These are phyloP conservation scores for Diaperis boleti DNA, from an alignment of 2,888 invertebrate species.

Conservation along the genomic window DNA sequence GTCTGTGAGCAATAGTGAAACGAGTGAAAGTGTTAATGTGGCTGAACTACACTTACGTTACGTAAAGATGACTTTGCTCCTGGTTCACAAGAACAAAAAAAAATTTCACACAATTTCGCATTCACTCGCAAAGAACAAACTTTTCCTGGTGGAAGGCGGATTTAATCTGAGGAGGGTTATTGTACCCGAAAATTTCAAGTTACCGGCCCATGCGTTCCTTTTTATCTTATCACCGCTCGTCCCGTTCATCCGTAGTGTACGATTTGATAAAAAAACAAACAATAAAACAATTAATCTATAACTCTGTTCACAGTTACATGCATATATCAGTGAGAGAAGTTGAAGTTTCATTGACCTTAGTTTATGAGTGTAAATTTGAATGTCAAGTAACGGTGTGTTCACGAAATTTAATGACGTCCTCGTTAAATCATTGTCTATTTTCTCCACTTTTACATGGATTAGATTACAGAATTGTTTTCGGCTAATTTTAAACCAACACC, in stretches of 20 bases:
- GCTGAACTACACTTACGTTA: conserved; percentile 41
- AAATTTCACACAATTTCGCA: conserved; percentile 16
- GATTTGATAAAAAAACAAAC: conserved; percentile 32
- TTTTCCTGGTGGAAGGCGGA: conserved; percentile 23
- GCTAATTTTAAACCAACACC: conserved; percentile 2
- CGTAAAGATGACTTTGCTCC: conserved; percentile 38
- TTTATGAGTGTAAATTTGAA: conserved; percentile 35
- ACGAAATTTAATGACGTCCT: conserved; percentile 20
- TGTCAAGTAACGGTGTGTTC: conserved; percentile 34
- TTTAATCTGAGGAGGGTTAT: conserved; percentile 7
- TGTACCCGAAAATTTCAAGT: conserved; percentile 8
- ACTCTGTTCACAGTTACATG: conserved; percentile 4
- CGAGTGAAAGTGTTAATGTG: conserved; percentile 49
- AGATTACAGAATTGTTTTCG: neutral
- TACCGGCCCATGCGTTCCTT: conserved; percentile 1
- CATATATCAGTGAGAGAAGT: conserved; percentile 32
- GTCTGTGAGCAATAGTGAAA: conserved; percentile 49
- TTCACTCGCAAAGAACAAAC: neutral
- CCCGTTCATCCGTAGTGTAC: neutral
- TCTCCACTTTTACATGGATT: too few species aligned
- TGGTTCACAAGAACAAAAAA: conserved; percentile 23
- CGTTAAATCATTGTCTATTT: conserved; percentile 18
- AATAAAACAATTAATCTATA: conserved; percentile 34
- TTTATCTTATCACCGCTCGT: conserved; percentile 20
- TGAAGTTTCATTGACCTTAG: conserved; percentile 44